These are phyloP conservation scores for Patella caerulea DNA, from an alignment of 2,888 invertebrate genomes.

Conservation along the genomic window DNA sequence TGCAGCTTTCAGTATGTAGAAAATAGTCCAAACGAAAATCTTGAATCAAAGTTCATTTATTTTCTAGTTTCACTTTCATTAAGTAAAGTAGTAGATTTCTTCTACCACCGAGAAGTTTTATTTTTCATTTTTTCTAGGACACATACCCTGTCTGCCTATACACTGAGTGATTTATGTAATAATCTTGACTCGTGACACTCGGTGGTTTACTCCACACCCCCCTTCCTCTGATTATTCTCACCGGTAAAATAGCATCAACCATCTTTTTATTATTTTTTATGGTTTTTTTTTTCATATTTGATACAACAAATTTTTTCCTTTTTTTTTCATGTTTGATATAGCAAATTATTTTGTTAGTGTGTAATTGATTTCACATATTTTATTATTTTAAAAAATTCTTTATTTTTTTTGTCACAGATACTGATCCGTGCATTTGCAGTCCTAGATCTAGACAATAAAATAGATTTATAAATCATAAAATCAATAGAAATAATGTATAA, in stretches of 20 bases:
- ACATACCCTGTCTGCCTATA: conserved; percentile 1
- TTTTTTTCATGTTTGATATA: not conserved
- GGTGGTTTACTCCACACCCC: conserved; percentile 1
- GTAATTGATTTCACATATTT: not conserved
- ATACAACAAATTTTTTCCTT: not conserved
- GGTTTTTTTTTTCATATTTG: not conserved
- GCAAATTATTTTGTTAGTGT: not conserved
- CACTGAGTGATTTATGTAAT: conserved; percentile 1
- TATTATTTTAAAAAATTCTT: conserved; percentile 7
- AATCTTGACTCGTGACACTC: conserved; percentile 5
- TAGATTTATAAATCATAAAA: no score
- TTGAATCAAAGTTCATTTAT: not conserved
- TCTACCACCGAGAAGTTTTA: no score
- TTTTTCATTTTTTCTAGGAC: not conserved
- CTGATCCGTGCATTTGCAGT: not conserved
- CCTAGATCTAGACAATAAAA: not conserved
- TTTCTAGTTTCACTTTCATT: not conserved
- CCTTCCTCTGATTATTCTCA: conserved; percentile 7
- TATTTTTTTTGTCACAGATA: not conserved
- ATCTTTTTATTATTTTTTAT: not conserved
- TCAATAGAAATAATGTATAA: no score
- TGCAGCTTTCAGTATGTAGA: conserved; percentile 4
- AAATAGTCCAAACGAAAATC: not conserved
- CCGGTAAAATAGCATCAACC: conserved; percentile 11
- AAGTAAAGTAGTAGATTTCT: no score